Base-by-base conservation (phyloP, 2,797 vertebrate genomes). In the Crax fasciolata region DNA sequence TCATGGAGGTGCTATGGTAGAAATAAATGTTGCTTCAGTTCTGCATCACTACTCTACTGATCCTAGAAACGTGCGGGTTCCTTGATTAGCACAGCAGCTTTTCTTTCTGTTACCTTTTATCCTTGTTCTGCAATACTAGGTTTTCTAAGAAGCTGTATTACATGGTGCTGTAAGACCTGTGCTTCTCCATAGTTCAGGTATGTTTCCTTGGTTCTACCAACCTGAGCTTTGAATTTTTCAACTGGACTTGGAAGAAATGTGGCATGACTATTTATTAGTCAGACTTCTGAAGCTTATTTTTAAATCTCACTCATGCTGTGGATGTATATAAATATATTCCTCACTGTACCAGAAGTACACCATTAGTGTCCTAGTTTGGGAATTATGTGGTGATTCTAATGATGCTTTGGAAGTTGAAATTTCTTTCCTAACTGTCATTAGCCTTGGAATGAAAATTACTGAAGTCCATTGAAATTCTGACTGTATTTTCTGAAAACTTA, bases 371-470 rank as follows among this genome's bases (percentile, higher is more conserved):
- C 25, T 54, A 25, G 19, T 91, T 91, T 59, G 46, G 28, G 51
- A 46, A 52, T 66, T 0, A 81, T 83, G 80, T 85, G 55, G 32
- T 86, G 84, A 55, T 92, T 93, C 76, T 79, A 32, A 63, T 76
- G 35, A 66, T 70, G 48, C 18, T 89, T 90, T 79, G 28, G 67
- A 93, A 84, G 59, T 28, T 88, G 44, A 79, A 59, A 65, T 84
- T 77, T 91, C 32, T 90, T 91, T 73, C 51, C 49, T 51, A 67
- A 66, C 27, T 77, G 20, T 74, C 74, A 77, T 78, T 72, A 89
- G 13, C 8, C 38, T 89, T 84, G 41, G 21, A 80, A n/a, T 55
- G 39, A 75, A 89, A 92, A 86, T 70, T 71, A 18, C 12, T 3
- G 1, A 65, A 85, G 55, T 68, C 27, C 61, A 85, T 88, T 81